A percentile compares a stretch with the other conserved stretches of the same genome.
These are phyloP conservation scores for Horisme vitalbata DNA, from an alignment of 2,888 invertebrate genomes.

Conservation along the genomic window DNA sequence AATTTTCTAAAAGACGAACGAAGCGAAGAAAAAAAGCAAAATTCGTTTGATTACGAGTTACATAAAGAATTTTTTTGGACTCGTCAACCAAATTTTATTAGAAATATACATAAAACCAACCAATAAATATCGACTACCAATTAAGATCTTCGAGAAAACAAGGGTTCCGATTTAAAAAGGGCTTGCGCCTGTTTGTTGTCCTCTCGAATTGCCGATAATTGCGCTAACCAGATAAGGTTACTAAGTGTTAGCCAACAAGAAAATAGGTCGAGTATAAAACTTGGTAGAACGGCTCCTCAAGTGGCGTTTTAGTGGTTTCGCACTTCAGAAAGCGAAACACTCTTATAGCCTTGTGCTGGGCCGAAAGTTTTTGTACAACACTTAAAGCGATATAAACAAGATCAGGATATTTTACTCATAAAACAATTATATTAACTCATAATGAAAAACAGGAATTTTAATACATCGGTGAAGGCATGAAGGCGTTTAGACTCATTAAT, in stretches of 20 bases:
- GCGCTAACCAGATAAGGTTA: constrained; percentile 42
- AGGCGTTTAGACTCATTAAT: too few species aligned
- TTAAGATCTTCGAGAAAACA: constrained; percentile 19
- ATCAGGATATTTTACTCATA: too few species aligned
- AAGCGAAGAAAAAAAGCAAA: too few species aligned
- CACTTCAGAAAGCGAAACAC: constrained; percentile 38
- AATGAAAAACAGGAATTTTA: too few species aligned
- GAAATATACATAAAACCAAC: too few species aligned
- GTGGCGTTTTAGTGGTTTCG: constrained; percentile 39
- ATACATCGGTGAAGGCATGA: too few species aligned
- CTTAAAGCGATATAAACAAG: too few species aligned
- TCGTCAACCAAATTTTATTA: too few species aligned
- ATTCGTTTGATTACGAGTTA: too few species aligned
- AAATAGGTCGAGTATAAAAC: constrained; percentile 45
- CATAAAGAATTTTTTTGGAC: too few species aligned
- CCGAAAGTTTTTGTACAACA: constrained; percentile 8
- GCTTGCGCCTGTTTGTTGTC: constrained; percentile 22
- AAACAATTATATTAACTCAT: too few species aligned
- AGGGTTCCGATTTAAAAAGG: constrained; percentile 13
- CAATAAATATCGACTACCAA: constrained; percentile 7
- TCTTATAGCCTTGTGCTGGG: constrained; percentile 20
- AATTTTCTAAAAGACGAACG: too few species aligned
- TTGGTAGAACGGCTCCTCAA: constrained; percentile 32
- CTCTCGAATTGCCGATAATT: constrained; percentile 39
- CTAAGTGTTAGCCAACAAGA: constrained; percentile 43